Evolutionary conservation across 2,113 vertebrate genomes (phyloP), one percentile per base, ranked within the genome.

Genomic region (Artemisiospiza belli): DNA sequence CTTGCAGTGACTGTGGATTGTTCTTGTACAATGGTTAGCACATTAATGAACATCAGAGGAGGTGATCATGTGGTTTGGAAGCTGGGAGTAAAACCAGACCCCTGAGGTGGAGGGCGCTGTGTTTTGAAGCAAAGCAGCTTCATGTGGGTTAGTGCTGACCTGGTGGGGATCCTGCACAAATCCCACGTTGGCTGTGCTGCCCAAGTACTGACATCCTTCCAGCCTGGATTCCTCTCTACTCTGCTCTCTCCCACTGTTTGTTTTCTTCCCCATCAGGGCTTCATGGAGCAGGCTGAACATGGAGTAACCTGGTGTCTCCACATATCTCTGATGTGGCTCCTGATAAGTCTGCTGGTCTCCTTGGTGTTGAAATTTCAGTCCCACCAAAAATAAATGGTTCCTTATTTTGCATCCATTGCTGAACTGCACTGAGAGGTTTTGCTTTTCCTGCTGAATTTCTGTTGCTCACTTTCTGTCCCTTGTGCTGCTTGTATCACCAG

Each of bases 371-470:
- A 15, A 5, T 67, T 90, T 67, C 33, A 55, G 31, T 57, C 15
- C 21, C 0, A 2, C 28, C 3, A 0, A 82, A 52, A 46, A 52
- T 8, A 55, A 63, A 57, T 13, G 9, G 3, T 21, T 89, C 24
- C 27, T 73, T 1, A 10, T 81, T 74, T 96, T 70, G n/a, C 23
- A 88, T 18, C 9, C n/a, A 7, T 12, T 43, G 43, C 16, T 79
- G 47, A 79, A 63, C 33, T 57, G 43, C 30, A 11, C 31, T 31
- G 49, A 44, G 44, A 37, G 1, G 2, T 59, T 89, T 70, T 68
- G 30, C 16, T 79, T 87, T 81, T 84, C 6, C 27, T 82, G 22
- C 21, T 19, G 30, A 16, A 13, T 30, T 94, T 81, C 22, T 74
- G 3, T 33, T 16, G 5, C 6, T 41, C 3, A 10, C 11, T 55